These are phyloP conservation scores for Saturnia pavonia DNA, from an alignment of 2,888 invertebrate genomes.

Conservation along the genomic window DNA sequence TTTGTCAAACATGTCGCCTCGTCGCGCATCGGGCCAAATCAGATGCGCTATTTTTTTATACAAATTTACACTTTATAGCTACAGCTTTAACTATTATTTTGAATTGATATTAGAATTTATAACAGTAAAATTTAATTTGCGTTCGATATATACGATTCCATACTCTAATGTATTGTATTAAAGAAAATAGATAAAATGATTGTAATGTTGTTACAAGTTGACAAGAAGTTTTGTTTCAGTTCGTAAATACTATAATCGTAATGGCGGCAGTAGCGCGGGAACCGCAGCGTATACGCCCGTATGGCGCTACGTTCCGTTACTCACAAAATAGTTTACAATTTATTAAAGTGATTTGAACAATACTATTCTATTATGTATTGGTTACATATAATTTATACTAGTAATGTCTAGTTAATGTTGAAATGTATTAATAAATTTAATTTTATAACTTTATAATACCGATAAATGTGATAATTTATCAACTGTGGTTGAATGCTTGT, in stretches of 20 bases:
- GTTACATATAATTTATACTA: neutral
- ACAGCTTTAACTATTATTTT: too few relatives aligned
- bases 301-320: conserved; percentile 22
- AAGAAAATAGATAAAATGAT: conserved; percentile 17
- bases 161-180: neutral
- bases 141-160: conserved; percentile 23
- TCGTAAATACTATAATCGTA: neutral
- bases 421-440: neutral
- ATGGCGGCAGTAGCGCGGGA: conserved; percentile 62
- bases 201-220: conserved; percentile 26
- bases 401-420: neutral
- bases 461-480: neutral
- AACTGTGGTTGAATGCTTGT: neutral
- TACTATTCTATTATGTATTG: neutral
- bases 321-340: conserved; percentile 10
- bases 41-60: neutral
- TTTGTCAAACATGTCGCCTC: neutral
- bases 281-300: conserved; percentile 38
- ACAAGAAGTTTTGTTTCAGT: conserved; percentile 10
- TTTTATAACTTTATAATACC: neutral
- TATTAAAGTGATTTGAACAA: neutral
- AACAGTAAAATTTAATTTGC: conserved; percentile 21
- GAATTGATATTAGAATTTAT: neutral
- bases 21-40: neutral
- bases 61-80: neutral